Percentiles rank a stretch among this genome's conserved stretches.
These are phyloP conservation scores for Kryptopterus vitreolus DNA, from an alignment of 2,797 vertebrate species.

Conservation along the genomic window DNA sequence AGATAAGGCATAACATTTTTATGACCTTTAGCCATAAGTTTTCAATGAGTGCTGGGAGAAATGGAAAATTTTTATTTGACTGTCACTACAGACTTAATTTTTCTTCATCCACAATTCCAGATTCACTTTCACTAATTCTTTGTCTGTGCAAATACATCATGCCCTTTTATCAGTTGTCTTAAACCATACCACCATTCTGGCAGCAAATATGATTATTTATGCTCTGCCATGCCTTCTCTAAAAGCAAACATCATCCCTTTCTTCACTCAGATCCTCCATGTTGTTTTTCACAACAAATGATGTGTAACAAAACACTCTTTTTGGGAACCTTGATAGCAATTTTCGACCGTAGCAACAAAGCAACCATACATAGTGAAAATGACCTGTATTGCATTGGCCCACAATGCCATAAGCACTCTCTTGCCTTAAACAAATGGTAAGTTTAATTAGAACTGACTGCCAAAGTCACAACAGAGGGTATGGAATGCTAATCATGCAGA, in stretches of 20 bases:
- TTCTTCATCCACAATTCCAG: neutral
- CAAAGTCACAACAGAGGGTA: neutral
- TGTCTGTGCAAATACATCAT: neutral
- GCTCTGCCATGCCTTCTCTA: neutral
- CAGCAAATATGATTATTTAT: neutral
- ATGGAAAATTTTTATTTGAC: neutral
- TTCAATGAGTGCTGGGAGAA: neutral
- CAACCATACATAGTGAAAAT: neutral
- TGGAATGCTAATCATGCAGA: neutral
- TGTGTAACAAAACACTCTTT: neutral
- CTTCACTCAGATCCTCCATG: neutral
- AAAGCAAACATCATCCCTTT: neutral
- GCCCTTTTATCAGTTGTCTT: neutral
- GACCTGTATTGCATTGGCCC: neutral
- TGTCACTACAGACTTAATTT: neutral
- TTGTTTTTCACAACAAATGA: neutral
- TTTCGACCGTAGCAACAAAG: too few relatives aligned
- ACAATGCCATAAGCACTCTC: neutral
- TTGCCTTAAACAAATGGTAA: neutral
- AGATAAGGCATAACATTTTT: neutral
- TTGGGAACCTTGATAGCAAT: neutral
- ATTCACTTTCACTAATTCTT: neutral
- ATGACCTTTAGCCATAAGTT: neutral
- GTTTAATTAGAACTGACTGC: neutral
- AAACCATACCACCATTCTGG: neutral